A percentile compares a stretch with the other conserved stretches of the same genome.
Conservation (phyloP, 2,888 invertebrate genomes). For the Ametastegia equiseti region DNA sequence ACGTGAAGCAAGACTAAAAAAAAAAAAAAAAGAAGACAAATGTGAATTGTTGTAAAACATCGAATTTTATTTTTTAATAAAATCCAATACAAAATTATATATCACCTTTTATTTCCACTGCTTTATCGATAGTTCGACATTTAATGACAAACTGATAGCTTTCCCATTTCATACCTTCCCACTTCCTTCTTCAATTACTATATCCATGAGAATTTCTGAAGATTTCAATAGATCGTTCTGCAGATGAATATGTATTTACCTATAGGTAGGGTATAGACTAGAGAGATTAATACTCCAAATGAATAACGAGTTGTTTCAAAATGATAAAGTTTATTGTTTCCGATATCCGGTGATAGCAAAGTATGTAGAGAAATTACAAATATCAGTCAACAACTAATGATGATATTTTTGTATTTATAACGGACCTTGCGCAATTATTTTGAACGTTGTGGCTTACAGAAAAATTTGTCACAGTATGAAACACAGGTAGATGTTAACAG, state of each 20-base stretch:
- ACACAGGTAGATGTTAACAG: neutral
- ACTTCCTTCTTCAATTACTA: neutral
- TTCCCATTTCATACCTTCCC: neutral
- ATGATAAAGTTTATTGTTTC: constrained; percentile 32
- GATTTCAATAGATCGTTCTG: too few species aligned
- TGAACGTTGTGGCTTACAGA: constrained; percentile 5
- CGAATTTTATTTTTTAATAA: constrained; percentile 35
- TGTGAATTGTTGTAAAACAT: neutral
- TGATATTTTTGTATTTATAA: constrained; percentile 29
- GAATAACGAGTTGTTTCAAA: neutral
- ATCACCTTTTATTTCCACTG: neutral
- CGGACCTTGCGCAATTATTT: neutral
- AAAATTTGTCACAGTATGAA: neutral
- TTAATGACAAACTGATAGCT: neutral
- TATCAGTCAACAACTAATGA: constrained; percentile 34
- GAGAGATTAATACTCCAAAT: neutral
- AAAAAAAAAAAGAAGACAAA: neutral
- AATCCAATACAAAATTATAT: constrained; percentile 5
- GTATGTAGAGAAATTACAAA: constrained; percentile 36
- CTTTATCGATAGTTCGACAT: neutral
- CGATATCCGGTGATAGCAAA: constrained; percentile 6
- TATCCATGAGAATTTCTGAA: too few species aligned
- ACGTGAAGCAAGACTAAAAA: neutral
- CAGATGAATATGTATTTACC: too few species aligned
- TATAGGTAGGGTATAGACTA: too few species aligned